A percentile compares a stretch with the other conserved stretches of the same genome.
These are phyloP conservation scores for Oryzaephilus surinamensis DNA, from an alignment of 1,140 invertebrate species.

Conservation along the genomic window DNA sequence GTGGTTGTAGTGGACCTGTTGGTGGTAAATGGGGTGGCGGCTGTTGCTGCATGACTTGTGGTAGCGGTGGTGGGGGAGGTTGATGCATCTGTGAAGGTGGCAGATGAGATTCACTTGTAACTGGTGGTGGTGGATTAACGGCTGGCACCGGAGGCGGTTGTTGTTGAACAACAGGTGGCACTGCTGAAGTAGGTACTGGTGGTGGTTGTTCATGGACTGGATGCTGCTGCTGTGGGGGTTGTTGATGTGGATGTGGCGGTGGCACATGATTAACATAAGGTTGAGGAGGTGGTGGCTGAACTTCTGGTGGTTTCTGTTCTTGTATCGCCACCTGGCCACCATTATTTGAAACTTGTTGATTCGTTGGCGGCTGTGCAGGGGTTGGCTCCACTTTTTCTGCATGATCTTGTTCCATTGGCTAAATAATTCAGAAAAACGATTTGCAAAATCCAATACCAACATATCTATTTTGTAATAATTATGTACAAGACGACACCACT, in stretches of 20 bases:
- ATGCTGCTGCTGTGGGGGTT: constrained; percentile 14
- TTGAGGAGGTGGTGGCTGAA: constrained; percentile 3
- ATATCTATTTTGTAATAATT: constrained; percentile 16
- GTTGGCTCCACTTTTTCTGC: constrained; percentile 13
- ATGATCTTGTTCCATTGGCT: constrained; percentile 18
- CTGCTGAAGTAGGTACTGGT: constrained; percentile 15
- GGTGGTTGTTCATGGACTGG: constrained; percentile 17
- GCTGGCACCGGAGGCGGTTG: constrained; percentile 10
- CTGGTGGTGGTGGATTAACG: constrained; percentile 6
- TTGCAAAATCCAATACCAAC: constrained; percentile 24
- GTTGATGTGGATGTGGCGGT: constrained; percentile 11
- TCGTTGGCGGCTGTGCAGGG: neutral
- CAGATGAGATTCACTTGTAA: constrained; percentile 4
- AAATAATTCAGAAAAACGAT: constrained; percentile 7
- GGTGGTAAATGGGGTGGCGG: constrained; percentile 15
- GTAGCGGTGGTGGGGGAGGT: constrained; percentile 5
- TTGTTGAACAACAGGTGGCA: constrained; percentile 12
- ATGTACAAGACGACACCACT: neutral
- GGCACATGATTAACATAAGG: neutral
- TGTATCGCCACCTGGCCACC: constrained; percentile 3
- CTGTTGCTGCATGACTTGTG: constrained; percentile 17
- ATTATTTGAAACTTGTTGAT: constrained; percentile 5
- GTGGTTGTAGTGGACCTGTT: constrained; percentile 25
- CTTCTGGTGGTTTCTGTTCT: neutral
- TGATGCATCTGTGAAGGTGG: constrained; percentile 12